A percentile compares a stretch with the other conserved stretches of the same genome.
Conservation (phyloP, 2,113 vertebrate genomes). For the Pluvianellus socialis region DNA sequence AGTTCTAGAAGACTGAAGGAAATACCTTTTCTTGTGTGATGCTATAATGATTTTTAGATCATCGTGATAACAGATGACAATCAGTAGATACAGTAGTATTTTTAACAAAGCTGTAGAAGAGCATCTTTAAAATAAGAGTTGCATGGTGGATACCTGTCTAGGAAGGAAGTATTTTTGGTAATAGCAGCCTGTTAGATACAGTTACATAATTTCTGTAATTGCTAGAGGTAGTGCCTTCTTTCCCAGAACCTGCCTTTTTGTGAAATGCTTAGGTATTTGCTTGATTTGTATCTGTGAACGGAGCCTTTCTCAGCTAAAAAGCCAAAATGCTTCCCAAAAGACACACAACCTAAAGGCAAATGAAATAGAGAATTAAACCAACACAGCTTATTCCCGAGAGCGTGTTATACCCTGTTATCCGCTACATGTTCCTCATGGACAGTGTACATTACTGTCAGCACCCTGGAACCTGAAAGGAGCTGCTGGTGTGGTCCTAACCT, state of each 20-base stretch:
- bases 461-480: background rate
- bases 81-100: background rate
- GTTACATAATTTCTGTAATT: background rate
- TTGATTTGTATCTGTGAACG: background rate
- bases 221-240: background rate
- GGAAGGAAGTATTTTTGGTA: background rate
- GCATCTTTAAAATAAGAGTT: background rate
- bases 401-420: background rate
- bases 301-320: background rate
- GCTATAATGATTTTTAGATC: background rate
- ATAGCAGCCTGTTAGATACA: background rate
- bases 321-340: background rate
- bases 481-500: background rate
- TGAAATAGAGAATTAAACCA: background rate
- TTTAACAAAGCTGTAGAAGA: background rate
- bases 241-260: background rate
- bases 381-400: background rate
- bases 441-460: too few species aligned
- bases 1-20: background rate
- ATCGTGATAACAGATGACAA: background rate
- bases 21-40: background rate
- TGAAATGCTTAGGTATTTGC: background rate
- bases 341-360: background rate
- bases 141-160: background rate
- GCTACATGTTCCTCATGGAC: background rate